These are phyloP conservation scores for Labroides dimidiatus DNA, from an alignment of 2,797 vertebrate species.

Conservation along the genomic window DNA sequence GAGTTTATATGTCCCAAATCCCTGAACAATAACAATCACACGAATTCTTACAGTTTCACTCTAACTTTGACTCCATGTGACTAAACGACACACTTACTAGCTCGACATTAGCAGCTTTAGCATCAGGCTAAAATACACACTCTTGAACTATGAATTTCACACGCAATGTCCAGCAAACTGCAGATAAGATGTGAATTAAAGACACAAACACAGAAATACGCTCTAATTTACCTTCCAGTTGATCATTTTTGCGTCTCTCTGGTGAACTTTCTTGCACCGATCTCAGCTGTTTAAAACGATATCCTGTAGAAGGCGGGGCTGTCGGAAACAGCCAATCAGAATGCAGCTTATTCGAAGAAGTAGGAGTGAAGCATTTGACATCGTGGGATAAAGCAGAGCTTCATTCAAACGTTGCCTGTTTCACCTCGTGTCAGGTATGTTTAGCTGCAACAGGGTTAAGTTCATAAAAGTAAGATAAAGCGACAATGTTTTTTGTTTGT, in stretches of 20 bases:
- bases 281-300: not conserved
- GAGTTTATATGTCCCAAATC: no score
- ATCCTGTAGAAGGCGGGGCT: constrained; percentile 11
- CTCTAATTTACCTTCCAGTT: constrained; percentile 74
- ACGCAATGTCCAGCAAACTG: no score
- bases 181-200: rapidly evolving
- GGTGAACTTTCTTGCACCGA: not conserved
- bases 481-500: no score
- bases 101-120: no score
- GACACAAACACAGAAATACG: rapidly evolving
- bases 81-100: no score
- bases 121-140: no score
- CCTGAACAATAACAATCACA: no score
- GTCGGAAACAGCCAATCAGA: constrained; percentile 33
- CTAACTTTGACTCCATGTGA: not conserved
- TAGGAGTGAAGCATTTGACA: constrained; percentile 13
- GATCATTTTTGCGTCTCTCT: constrained; percentile 57
- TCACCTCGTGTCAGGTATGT: no score
- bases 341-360: rapidly evolving
- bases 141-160: no score
- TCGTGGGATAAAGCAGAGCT: no score
- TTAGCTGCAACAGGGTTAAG: no score
- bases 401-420: not conserved
- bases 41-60: not conserved
- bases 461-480: no score